Evolutionary conservation across 2,113 vertebrate species (phyloP), one percentile per base, ranked within the genome.

Genomic region (Eubucco bourcierii): DNA sequence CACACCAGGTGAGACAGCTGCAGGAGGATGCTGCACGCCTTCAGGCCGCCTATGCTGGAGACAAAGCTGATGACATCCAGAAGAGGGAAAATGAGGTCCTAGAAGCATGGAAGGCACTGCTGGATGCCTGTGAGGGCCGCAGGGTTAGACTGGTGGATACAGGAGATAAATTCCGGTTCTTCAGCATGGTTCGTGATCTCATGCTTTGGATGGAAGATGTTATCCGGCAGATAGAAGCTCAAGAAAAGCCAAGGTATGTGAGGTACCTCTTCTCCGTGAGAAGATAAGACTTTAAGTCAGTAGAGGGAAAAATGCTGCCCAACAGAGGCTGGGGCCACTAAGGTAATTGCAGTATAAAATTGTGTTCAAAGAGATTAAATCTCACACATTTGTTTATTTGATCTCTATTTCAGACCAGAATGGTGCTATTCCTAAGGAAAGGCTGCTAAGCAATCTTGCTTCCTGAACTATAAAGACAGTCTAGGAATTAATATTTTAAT

Each of bases 161-260:
- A 0, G 98, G 98, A 9, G 99, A 99, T 97, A 99, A 99, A 94
- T 99, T 99, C 98, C 98, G 99, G 41, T 99, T 99, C 96, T 99
- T 99, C 97, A 99, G 98, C 98, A 97, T 99, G 98, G 99, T 99
- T 60, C 98, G 99, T 2, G 99, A 99, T 90, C 99, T 99, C 91
- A 98, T 99, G 99, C 98, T 99, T 31, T 99, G 99, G 99, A 99
- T 99, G 99, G 99, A 99, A 39, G 99, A 99, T 0, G 99, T 99
- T 59, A 99, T 99, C 95, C 98, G 99, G 59, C 99, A 99, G 93
- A 99, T 99, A 21, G 98, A 99, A 93, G 98, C 98, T 84, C 99
- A 99, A 91, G 99, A 99, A 94, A 99, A 99, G 56, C 99, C 99
- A 74, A 98, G 99, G 99, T 99, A 97, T 2, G 27, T 60, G 31